Percentiles rank a stretch among this genome's conserved stretches.
Conservation (phyloP, 2,888 invertebrate genomes). For the Rutpela maculata region DNA sequence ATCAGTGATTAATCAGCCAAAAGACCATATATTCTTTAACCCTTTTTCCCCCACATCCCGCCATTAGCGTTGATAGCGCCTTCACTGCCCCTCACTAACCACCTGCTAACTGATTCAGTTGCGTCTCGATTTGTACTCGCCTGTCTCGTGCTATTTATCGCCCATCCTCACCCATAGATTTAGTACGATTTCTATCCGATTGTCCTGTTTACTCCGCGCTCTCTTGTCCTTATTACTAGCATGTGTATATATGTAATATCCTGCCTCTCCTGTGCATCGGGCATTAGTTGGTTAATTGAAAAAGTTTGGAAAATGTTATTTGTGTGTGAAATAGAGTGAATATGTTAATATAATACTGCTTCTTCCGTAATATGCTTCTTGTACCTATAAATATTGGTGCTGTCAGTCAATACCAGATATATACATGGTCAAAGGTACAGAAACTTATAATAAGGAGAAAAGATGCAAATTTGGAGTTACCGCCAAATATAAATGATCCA, state of each 20-base stretch:
- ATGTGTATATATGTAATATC: not conserved
- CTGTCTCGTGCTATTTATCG: slow-evolving; percentile 64
- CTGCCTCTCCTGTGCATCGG: not conserved
- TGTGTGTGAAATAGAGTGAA: too few species aligned
- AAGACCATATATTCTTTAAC: not conserved
- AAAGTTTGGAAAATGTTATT: too few species aligned
- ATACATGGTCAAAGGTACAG: too few species aligned
- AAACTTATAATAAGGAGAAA: too few species aligned
- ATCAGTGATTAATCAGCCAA: too few species aligned
- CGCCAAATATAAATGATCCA: too few species aligned
- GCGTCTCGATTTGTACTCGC: slow-evolving; percentile 65
- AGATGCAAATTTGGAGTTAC: too few species aligned
- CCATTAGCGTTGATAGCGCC: slow-evolving; percentile 56
- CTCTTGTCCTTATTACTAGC: slow-evolving; percentile 10
- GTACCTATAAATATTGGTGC: too few species aligned
- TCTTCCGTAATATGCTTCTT: too few species aligned
- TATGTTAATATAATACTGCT: too few species aligned
- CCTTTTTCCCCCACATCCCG: slow-evolving; percentile 1
- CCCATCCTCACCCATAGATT: slow-evolving; percentile 58
- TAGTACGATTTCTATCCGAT: slow-evolving; percentile 29
- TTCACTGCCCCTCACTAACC: slow-evolving; percentile 56
- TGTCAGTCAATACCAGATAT: too few species aligned
- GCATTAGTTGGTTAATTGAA: too few species aligned
- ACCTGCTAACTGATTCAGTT: slow-evolving; percentile 66
- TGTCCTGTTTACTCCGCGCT: slow-evolving; percentile 15